Percentiles rank a stretch among this genome's conserved stretches.
These are phyloP conservation scores for Argyresthia goedartella DNA, from an alignment of 2,888 invertebrate species.

Conservation along the genomic window DNA sequence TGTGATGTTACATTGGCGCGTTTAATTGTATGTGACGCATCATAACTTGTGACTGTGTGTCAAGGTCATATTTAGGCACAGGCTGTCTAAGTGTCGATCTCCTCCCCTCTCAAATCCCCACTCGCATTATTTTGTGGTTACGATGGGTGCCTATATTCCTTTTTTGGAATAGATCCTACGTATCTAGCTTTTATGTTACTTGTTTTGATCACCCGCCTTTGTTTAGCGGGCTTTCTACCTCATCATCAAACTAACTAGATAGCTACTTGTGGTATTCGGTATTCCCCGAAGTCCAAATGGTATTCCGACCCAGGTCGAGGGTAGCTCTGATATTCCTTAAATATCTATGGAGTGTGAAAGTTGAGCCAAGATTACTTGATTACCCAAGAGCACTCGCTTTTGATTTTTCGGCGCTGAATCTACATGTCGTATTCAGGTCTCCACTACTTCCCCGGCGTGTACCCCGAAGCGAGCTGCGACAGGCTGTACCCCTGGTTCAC, in stretches of 20 bases:
- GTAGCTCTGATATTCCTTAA: neutral
- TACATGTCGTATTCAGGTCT: constrained; percentile 11
- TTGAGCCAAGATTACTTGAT: too few species aligned
- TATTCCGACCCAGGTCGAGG: too few species aligned
- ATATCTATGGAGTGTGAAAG: neutral
- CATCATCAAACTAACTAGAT: neutral
- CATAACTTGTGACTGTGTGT: neutral
- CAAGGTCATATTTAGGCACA: neutral
- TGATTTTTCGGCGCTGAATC: too few species aligned
- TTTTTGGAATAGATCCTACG: neutral
- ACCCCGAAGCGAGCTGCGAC: constrained; percentile 10
- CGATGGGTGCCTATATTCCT: neutral
- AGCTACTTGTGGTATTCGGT: neutral
- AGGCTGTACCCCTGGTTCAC: constrained; percentile 6
- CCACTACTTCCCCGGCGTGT: constrained; percentile 21
- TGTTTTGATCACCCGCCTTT: neutral
- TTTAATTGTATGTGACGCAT: neutral
- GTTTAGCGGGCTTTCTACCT: neutral
- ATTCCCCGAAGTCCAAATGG: neutral
- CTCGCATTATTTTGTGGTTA: too few species aligned
- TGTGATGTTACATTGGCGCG: neutral
- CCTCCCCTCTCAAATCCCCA: too few species aligned
- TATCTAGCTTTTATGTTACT: neutral
- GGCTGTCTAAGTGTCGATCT: too few species aligned
- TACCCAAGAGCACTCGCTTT: too few species aligned